Evolutionary conservation across 2,888 invertebrate species (phyloP).

Genomic region (Plutella xylostella): DNA sequence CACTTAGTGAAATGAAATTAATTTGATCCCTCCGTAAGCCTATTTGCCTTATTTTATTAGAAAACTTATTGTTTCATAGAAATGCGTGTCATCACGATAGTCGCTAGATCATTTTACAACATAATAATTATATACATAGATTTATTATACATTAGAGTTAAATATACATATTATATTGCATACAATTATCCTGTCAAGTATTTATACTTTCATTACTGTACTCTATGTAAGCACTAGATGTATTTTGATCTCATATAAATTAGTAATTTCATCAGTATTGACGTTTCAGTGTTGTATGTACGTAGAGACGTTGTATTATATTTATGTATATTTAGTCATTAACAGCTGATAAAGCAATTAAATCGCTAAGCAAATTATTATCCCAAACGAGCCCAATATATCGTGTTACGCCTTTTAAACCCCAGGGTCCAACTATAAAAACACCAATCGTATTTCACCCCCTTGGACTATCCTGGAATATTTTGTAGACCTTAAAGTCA

Average conservation of each 20-base stretch:
- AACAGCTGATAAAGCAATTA: not conserved
- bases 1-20: slow-evolving; percentile 39
- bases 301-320: slow-evolving; percentile 4
- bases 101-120: slow-evolving; percentile 32
- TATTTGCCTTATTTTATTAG: slow-evolving; percentile 67
- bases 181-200: not conserved
- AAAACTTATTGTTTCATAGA: slow-evolving; percentile 35
- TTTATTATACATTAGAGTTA: too few relatives aligned
- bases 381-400: not conserved
- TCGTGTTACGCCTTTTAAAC: slow-evolving; percentile 25
- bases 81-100: slow-evolving; percentile 32
- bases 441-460: slow-evolving; percentile 55
- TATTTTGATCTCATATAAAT: slow-evolving; percentile 36
- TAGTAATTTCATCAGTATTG: slow-evolving; percentile 32
- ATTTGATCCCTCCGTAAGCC: slow-evolving; percentile 60
- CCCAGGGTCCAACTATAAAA: slow-evolving; percentile 58
- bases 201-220: not conserved
- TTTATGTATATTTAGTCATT: not conserved
- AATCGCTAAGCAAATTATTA: slow-evolving; percentile 14
- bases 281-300: slow-evolving; percentile 18
- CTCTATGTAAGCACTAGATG: slow-evolving; percentile 27
- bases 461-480: slow-evolving; percentile 58
- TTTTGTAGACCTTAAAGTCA: slow-evolving; percentile 14
- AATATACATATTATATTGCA: too few relatives aligned
- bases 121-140: too few relatives aligned